Conservation (phyloP, 2,113 vertebrate genomes). For the Polypterus bichir region DNA sequence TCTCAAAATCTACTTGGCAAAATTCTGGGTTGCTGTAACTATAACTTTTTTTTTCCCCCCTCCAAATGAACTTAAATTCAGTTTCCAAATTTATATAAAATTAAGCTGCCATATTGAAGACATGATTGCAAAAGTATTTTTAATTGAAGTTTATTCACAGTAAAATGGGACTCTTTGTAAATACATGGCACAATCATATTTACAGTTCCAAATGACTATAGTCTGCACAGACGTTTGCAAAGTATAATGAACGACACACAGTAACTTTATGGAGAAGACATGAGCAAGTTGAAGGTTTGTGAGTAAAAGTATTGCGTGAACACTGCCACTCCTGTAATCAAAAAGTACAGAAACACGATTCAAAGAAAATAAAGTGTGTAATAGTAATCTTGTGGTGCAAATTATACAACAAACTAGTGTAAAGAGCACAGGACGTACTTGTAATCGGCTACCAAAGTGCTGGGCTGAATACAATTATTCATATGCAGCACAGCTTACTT, state of each 20-base stretch:
- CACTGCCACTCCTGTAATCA: conserved; percentile 53
- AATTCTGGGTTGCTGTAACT: no score
- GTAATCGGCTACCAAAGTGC: conserved; percentile 63
- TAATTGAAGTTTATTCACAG: conserved; percentile 49
- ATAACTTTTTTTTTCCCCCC: no score
- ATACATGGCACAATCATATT: conserved; percentile 62
- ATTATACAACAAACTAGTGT: conserved; percentile 59
- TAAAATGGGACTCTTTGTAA: conserved; percentile 47
- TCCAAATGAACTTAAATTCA: no score
- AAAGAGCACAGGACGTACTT: conserved; percentile 46
- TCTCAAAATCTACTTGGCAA: no score
- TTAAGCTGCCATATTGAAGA: not conserved
- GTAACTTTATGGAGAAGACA: not conserved
- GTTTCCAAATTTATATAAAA: no score
- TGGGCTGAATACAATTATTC: conserved; percentile 49
- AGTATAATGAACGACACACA: conserved; percentile 17
- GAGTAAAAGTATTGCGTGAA: conserved; percentile 50
- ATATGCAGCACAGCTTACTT: conserved; percentile 50
- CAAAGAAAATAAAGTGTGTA: conserved; percentile 56
- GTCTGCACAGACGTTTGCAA: conserved; percentile 30
- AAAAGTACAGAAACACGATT: conserved; percentile 71
- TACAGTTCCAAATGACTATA: conserved; percentile 47
- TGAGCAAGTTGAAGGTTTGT: no score
- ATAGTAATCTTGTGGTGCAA: conserved; percentile 55
- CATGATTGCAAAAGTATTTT: conserved; percentile 3